These are phyloP conservation scores for Falco punctatus DNA, from an alignment of 2,113 vertebrate species.

Conservation along the genomic window DNA sequence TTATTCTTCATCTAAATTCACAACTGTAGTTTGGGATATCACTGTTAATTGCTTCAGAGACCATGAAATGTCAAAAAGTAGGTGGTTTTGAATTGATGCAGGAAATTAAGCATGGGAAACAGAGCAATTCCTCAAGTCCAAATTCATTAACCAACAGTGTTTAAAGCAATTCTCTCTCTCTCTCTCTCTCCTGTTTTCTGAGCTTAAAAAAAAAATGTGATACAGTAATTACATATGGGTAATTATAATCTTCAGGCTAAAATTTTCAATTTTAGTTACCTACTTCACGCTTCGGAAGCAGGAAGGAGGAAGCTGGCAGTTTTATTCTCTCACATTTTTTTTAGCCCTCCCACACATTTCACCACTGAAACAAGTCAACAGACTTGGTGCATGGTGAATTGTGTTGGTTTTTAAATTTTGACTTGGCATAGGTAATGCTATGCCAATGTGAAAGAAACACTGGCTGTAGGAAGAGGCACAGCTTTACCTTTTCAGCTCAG, in stretches of 20 bases:
- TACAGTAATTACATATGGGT: background rate
- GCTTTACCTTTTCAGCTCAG: background rate
- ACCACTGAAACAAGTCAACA: background rate
- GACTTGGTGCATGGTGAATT: background rate
- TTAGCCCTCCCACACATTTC: background rate
- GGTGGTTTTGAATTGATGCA: conserved; percentile 26
- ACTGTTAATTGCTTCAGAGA: conserved; percentile 48
- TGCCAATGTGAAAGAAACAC: background rate
- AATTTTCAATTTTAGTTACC: background rate
- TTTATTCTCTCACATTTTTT: background rate
- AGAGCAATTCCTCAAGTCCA: conserved; percentile 15
- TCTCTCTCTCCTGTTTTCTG: background rate
- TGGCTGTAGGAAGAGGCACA: background rate
- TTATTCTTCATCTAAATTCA: conserved; percentile 38
- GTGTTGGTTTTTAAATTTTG: background rate
- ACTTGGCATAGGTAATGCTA: background rate
- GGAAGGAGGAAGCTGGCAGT: background rate
- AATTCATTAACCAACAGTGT: conserved; percentile 22
- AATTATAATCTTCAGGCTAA: background rate
- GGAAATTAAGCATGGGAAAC: conserved; percentile 40
- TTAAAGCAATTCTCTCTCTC: background rate
- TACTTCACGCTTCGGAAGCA: background rate
- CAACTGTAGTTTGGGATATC: background rate
- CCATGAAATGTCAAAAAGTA: background rate
- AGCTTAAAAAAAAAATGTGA: background rate